Base-by-base conservation (phyloP, 2,797 vertebrate species). In the Orestias chungarensis region DNA sequence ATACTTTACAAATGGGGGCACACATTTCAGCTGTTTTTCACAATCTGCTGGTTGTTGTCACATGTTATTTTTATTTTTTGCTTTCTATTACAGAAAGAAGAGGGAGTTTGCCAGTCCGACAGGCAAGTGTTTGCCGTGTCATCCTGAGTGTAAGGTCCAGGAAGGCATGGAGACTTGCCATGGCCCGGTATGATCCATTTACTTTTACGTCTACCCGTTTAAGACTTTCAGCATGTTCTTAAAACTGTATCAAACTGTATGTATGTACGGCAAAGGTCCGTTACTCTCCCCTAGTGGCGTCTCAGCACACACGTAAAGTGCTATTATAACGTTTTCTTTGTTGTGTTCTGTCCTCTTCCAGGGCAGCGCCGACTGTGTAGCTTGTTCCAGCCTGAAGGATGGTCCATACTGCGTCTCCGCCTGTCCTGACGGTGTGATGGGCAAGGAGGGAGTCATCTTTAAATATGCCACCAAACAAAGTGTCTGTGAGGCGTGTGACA, bases 331-430 rank as follows among this genome's bases (percentile, higher is more conserved):
- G 4, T 38, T 4, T 43, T 50, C 50, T 64, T 3, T 20, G 23
- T 17, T n/a, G 1, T 73, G 44, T 44, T 38, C 4, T 54, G 38
- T 59, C 23, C 55, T 0, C 79, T 40, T 73, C 0, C 81, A 99
- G 97, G 96, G 97, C 5, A 95, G 96, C 4, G 94, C 97, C 73
- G 86, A 96, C 71, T 99, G 97, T 88, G 77, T 91, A 46, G 90
- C 84, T 4, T 99, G 97, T 73, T 93, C 93, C 31, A 94, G 87
- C 66, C 92, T 95, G 71, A 91, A 93, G 68, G 97, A 99, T 1
- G 97, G 97, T 0, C 96, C 96, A 1, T 96, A 98, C 87, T 99
- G 97, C 66, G 97, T 99, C 64, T 92, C 93, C 68, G 92, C 84
- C 1, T 99, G 97, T 85, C 97, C 97, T 6, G 84, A 94, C 2